Evolutionary conservation across 2,113 vertebrate genomes (phyloP).

Genomic region (Carettochelys insculpta): DNA sequence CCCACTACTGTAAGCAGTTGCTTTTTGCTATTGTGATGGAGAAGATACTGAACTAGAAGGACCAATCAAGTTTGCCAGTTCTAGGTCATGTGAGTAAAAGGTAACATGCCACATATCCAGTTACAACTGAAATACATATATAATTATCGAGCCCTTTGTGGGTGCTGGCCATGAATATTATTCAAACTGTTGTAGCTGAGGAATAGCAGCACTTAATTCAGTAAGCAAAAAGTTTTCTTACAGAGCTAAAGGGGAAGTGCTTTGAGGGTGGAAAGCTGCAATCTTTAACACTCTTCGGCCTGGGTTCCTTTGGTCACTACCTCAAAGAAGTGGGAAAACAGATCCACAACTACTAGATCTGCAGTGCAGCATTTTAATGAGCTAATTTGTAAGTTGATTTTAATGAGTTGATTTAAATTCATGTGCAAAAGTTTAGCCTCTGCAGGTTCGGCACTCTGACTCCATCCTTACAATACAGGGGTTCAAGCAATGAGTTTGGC

Average conservation of each 20-base stretch:
- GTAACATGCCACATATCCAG: neutral
- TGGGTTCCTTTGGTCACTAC: conserved; percentile 29
- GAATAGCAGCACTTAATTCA: neutral
- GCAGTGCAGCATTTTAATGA: conserved; percentile 30
- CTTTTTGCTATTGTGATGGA: neutral
- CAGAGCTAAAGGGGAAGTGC: neutral
- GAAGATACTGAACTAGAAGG: neutral
- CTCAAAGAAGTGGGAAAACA: conserved; percentile 21
- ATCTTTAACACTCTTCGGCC: conserved; percentile 20
- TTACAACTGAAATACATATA: neutral
- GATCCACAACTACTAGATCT: conserved; percentile 41
- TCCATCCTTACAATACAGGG: conserved; percentile 37
- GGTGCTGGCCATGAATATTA: neutral
- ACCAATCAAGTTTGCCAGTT: neutral
- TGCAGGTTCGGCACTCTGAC: conserved; percentile 53
- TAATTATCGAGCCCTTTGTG: neutral
- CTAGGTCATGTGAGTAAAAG: neutral
- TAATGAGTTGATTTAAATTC: conserved; percentile 73
- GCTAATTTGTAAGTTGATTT: conserved; percentile 65
- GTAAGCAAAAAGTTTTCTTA: neutral
- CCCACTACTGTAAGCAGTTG: neutral
- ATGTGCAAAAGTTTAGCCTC: conserved; percentile 65
- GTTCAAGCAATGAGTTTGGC: conserved; percentile 37
- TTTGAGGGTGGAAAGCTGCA: neutral
- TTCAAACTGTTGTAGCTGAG: neutral